Evolutionary conservation across 2,888 invertebrate species (phyloP), one percentile per base, ranked within the genome.

Genomic region (Blera fallax): DNA sequence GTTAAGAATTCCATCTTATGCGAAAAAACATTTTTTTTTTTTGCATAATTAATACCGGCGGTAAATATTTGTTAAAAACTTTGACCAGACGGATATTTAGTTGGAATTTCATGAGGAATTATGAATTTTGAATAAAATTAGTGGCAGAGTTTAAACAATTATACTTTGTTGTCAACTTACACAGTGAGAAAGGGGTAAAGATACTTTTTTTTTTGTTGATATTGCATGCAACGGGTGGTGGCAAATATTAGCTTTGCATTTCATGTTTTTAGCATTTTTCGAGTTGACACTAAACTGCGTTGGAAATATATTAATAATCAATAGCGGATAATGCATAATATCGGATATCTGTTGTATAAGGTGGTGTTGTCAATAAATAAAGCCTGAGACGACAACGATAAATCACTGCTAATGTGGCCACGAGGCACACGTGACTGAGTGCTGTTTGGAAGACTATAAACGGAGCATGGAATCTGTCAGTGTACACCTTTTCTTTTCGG

Each of bases 111-210:
- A 5, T 7, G n/a, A 65, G 1, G 3, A 18, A 45, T 32, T 56
- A 69, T 69, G 54, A 69, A 69, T 69, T 56, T 56, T 69, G 40
- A 40, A 56, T 69, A 40, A 40, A 37, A 40, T 37, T 27, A 11
- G 5, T 29, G 21, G 2, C 1, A 48, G 3, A 3, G 8, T 48
- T 21, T 11, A 3, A 48, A 21, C 11, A 58, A n/a, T 37, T 45
- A 3, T 40, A 1, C 8, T 5, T 6, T 48, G 18, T 21, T 10
- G 40, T 40, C 14, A 14, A 40, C 37, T 37, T 5, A 29, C 7
- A 7, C 1, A 32, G 0, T 2, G 7, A 24, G 4, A 24, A 24
- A 1, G 40, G 5, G n/a, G 6, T 1, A 4, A 14, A 40, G n/a
- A 40, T 40, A 40, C 40, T 14, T 34, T 34, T 11, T n/a, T 34